These are phyloP conservation scores for Anas platyrhynchos DNA, from an alignment of 2,113 vertebrate genomes.

Conservation along the genomic window DNA sequence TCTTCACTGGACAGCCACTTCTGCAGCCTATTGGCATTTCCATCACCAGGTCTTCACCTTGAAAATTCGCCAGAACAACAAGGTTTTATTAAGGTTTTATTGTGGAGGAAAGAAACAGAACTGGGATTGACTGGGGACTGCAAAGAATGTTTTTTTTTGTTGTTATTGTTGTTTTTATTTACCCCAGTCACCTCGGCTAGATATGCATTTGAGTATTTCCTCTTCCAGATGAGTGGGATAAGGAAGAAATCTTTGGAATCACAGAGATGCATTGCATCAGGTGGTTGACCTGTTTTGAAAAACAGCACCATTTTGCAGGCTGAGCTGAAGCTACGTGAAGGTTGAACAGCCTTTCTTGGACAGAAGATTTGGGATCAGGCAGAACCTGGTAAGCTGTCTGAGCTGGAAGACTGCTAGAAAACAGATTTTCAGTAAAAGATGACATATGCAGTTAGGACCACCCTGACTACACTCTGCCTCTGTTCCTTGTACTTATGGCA, in stretches of 20 bases:
- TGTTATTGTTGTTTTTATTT: background rate
- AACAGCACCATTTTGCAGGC: background rate
- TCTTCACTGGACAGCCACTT: background rate
- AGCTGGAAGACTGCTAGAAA: constrained; percentile 20
- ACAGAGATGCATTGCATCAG: background rate
- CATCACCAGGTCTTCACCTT: background rate
- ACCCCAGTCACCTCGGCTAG: background rate
- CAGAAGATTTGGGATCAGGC: background rate
- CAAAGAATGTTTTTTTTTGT: background rate
- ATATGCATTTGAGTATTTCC: background rate
- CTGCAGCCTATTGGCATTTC: background rate
- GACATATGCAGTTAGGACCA: constrained; percentile 4
- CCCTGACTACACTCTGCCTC: background rate
- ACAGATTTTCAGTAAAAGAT: background rate
- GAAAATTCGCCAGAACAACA: background rate
- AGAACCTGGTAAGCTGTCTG: background rate
- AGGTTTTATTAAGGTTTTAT: background rate
- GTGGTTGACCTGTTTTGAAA: constrained; percentile 5
- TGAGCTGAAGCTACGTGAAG: background rate
- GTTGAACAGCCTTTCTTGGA: background rate
- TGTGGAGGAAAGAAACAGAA: background rate
- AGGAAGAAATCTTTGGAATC: background rate
- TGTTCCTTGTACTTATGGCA: background rate
- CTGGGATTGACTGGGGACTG: background rate
- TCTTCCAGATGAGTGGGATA: background rate